These are phyloP conservation scores for Nephrotoma appendiculata DNA, from an alignment of 2,888 invertebrate genomes.

Conservation along the genomic window DNA sequence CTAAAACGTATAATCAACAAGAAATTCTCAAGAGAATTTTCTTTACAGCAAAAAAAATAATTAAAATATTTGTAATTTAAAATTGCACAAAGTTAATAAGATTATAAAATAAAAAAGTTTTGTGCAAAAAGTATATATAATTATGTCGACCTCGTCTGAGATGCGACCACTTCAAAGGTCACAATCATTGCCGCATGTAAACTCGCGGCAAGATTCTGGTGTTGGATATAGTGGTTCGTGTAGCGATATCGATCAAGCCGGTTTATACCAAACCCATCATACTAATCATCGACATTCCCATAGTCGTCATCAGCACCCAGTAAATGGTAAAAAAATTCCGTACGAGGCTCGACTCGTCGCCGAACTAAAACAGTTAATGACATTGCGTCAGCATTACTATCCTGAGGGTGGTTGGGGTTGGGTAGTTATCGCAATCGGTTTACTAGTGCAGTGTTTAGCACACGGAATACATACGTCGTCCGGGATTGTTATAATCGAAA, in stretches of 20 bases:
- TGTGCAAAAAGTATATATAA: not conserved
- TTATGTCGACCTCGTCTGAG: constrained; percentile 2
- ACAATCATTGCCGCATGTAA: constrained; percentile 9
- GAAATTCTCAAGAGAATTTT: constrained; percentile 1
- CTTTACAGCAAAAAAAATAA: not conserved
- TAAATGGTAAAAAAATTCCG: not conserved
- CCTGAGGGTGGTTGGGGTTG: constrained; percentile 83
- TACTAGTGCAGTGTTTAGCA: constrained; percentile 55
- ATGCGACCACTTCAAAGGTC: constrained; percentile 6
- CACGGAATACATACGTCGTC: constrained; percentile 57
- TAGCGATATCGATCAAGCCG: constrained; percentile 10
- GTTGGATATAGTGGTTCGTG: constrained; percentile 9
- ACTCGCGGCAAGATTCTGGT: constrained; percentile 8
- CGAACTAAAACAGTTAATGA: constrained; percentile 11
- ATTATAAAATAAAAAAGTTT: not conserved
- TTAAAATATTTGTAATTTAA: not conserved
- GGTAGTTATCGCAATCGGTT: constrained; percentile 58
- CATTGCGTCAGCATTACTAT: constrained; percentile 51
- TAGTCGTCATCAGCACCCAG: not conserved
- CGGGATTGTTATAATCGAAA: constrained; percentile 33
- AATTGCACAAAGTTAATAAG: not conserved
- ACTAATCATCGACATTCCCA: not conserved
- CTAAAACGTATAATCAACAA: not conserved
- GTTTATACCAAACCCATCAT: not conserved
- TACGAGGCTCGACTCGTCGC: constrained; percentile 8